phyloP scores from a whole-genome alignment of 92 coral and sea anemone genomes.

The Actinernus sp. region DNA sequence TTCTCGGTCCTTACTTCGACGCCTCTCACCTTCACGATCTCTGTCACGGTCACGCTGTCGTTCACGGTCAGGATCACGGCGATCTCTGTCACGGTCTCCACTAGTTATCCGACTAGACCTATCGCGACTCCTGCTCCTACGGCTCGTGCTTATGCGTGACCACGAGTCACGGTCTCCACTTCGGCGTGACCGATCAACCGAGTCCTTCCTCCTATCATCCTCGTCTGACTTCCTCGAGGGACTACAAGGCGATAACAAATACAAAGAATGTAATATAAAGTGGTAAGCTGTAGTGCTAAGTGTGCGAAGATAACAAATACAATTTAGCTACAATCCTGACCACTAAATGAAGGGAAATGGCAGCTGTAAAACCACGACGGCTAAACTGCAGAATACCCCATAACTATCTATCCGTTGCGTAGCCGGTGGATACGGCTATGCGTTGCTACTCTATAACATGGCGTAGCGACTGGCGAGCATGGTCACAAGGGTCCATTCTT shows the following conservation, averaged over 20 bases:
- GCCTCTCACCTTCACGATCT: slow-evolving; percentile 51
- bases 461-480: too few relatives aligned
- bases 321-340: too few relatives aligned
- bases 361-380: neutral
- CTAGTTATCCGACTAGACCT: slow-evolving; percentile 44
- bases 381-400: too few relatives aligned
- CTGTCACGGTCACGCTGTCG: slow-evolving; percentile 15
- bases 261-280: neutral
- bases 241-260: slow-evolving; percentile 2
- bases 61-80: slow-evolving; percentile 45
- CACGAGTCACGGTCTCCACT: slow-evolving; percentile 35
- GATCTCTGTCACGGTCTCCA: slow-evolving; percentile 51
- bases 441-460: too few relatives aligned
- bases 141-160: slow-evolving; percentile 55
- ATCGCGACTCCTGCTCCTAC: slow-evolving; percentile 68
- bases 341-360: neutral
- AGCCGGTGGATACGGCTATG: too few relatives aligned
- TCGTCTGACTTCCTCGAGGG: slow-evolving; percentile 21
- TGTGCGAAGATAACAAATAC: too few relatives aligned
- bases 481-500: too few relatives aligned
- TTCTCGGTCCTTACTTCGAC: slow-evolving; percentile 71
- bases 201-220: slow-evolving; percentile 21
- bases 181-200: slow-evolving; percentile 11
- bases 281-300: too few relatives aligned
- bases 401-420: too few relatives aligned